Conservation (phyloP, 2,888 invertebrate genomes). For the Stictocephala bisonia region DNA sequence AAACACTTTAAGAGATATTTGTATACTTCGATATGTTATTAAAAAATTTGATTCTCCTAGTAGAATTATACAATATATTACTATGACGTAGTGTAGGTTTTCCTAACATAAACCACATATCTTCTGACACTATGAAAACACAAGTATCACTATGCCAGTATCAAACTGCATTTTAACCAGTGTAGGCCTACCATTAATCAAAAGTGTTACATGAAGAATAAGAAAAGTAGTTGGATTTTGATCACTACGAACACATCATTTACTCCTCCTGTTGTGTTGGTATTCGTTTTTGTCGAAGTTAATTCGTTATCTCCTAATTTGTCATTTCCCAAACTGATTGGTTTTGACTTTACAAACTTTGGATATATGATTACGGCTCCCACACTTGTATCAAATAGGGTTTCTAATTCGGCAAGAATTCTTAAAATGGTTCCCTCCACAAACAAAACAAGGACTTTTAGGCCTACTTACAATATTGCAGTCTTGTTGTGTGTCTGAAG, state of each 20-base stretch:
- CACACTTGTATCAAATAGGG: neutral
- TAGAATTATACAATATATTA: neutral
- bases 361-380: neutral
- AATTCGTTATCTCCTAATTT: too few relatives aligned
- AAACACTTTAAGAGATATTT: neutral
- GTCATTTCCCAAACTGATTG: too few relatives aligned
- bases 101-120: neutral
- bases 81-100: neutral
- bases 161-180: neutral
- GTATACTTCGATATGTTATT: neutral
- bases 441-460: conserved; percentile 6
- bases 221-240: too few relatives aligned
- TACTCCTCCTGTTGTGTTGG: too few relatives aligned
- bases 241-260: neutral
- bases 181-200: neutral
- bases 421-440: neutral
- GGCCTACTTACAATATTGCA: neutral
- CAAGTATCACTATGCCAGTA: conserved; percentile 2
- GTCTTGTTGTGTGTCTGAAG: neutral
- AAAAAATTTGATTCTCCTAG: neutral
- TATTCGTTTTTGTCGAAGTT: too few relatives aligned
- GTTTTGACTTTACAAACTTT: neutral
- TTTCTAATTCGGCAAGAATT: conserved; percentile 1
- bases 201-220: neutral
- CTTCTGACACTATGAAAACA: neutral